Evolutionary conservation across 2,888 invertebrate genomes (phyloP).

Genomic region (Acleris literana): DNA sequence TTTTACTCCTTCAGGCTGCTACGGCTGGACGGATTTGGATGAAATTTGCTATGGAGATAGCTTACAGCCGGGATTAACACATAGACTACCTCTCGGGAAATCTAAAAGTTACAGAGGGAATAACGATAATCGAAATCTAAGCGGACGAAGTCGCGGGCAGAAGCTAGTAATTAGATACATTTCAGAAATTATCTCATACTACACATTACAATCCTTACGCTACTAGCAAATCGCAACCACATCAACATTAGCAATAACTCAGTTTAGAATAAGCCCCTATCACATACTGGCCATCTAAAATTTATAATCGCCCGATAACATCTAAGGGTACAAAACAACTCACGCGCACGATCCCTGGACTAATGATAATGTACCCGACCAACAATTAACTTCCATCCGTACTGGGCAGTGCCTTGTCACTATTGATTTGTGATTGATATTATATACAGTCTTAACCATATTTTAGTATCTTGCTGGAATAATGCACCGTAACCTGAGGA

Average conservation of each 20-base stretch:
- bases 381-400: slow-evolving; percentile 70
- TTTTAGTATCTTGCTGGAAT: neutral
- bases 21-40: no score
- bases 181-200: neutral
- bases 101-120: no score
- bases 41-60: no score
- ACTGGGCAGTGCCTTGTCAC: slow-evolving; percentile 69
- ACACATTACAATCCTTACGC: neutral
- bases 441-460: slow-evolving; percentile 51
- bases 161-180: neutral
- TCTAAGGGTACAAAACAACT: slow-evolving; percentile 52
- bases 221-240: slow-evolving; percentile 8
- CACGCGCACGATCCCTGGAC: slow-evolving; percentile 38
- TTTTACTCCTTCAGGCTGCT: no score
- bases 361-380: slow-evolving; percentile 66
- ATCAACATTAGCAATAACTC: slow-evolving; percentile 30
- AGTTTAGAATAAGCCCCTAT: slow-evolving; percentile 36
- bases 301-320: slow-evolving; percentile 59
- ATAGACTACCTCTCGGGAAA: no score
- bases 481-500: neutral
- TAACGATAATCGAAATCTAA: no score
- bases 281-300: slow-evolving; percentile 50
- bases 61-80: no score
- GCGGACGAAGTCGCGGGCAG: no score
- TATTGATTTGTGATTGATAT: slow-evolving; percentile 80